These are phyloP conservation scores for Cryptocephalus primarius DNA, from an alignment of 2,888 invertebrate species.

Conservation along the genomic window DNA sequence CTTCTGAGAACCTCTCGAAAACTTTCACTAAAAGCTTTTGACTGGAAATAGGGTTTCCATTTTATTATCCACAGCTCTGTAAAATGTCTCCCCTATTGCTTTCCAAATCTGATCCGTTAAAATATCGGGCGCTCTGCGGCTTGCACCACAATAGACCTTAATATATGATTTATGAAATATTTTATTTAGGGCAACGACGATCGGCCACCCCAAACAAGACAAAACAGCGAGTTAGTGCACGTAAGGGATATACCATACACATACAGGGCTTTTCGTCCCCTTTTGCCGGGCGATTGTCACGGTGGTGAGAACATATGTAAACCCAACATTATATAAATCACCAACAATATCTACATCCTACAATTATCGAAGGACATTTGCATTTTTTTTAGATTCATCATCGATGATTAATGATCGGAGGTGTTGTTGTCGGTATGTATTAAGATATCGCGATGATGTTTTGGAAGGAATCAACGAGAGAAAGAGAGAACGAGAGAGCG, in stretches of 20 bases:
- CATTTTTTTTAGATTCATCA: background rate
- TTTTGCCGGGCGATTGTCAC: conserved; percentile 14
- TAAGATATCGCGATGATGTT: no score
- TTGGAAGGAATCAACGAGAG: no score
- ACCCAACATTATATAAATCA: conserved; percentile 17
- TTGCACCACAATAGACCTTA: conserved; percentile 30
- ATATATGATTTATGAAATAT: conserved; percentile 37
- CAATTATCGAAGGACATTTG: conserved; percentile 10
- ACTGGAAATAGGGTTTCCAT: no score
- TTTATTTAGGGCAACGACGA: conserved; percentile 32
- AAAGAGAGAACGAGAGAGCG: no score
- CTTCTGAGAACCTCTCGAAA: no score
- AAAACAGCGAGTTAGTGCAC: conserved; percentile 23
- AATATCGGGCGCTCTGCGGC: conserved; percentile 13
- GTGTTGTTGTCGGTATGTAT: no score
- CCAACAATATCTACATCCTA: conserved; percentile 17
- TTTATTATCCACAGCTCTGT: no score
- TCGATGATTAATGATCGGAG: background rate
- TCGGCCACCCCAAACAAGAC: conserved; percentile 29
- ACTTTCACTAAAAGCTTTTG: no score
- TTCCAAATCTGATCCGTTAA: conserved; percentile 21
- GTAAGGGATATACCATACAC: conserved; percentile 3
- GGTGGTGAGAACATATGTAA: conserved; percentile 19
- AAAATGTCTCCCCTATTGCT: no score
- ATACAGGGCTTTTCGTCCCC: conserved; percentile 2